These are phyloP conservation scores for Coelogynopora nodosa DNA, from an alignment of 2,888 invertebrate genomes.

Conservation along the genomic window DNA sequence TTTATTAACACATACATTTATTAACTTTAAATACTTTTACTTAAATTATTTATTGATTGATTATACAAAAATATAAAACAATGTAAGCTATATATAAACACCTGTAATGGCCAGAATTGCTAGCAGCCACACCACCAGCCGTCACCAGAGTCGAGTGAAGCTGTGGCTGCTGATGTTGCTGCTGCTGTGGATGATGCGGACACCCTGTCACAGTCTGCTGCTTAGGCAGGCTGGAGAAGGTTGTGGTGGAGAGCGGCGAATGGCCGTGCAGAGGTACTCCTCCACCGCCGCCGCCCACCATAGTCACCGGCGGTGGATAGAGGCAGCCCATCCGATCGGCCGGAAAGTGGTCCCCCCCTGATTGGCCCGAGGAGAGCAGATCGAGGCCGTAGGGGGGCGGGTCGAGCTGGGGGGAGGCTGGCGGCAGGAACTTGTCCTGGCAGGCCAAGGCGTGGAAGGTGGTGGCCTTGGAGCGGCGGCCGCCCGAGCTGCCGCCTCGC, in stretches of 20 bases:
- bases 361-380: background rate
- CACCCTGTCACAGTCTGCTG: background rate
- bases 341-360: background rate
- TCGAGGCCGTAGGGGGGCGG: conserved; percentile 13
- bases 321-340: background rate
- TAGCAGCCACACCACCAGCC: background rate
- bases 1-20: too few species aligned
- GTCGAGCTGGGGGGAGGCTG: background rate
- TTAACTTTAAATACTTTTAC: too few species aligned
- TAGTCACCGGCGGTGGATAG: background rate
- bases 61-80: too few species aligned
- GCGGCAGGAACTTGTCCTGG: background rate
- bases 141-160: background rate
- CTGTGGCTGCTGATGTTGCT: too few species aligned
- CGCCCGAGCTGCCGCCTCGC: background rate
- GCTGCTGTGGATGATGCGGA: background rate
- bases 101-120: too few species aligned
- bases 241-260: background rate
- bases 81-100: too few species aligned
- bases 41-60: too few species aligned
- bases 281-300: background rate
- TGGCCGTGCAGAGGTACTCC: background rate
- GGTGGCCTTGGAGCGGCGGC: background rate
- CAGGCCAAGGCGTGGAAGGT: background rate
- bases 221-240: background rate